These are phyloP conservation scores for Gortyna flavago DNA, from an alignment of 2,888 invertebrate genomes.

Conservation along the genomic window DNA sequence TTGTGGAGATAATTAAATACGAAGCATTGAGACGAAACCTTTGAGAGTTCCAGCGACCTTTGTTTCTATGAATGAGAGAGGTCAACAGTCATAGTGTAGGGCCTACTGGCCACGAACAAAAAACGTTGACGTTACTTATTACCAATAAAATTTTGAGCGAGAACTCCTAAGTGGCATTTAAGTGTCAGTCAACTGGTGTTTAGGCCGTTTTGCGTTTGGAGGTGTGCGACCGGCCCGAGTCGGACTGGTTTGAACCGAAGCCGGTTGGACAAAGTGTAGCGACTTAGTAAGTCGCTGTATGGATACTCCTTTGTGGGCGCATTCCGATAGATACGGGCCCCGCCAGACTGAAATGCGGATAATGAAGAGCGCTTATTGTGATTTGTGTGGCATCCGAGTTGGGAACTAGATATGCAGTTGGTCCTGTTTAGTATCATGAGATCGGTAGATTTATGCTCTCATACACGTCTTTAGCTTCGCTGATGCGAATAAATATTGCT, in stretches of 20 bases:
- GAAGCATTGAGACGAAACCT: conserved; percentile 45
- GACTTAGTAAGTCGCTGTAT: conserved; percentile 82
- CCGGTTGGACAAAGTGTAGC: conserved; percentile 88
- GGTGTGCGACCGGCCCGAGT: conserved; percentile 70
- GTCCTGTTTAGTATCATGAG: conserved; percentile 62
- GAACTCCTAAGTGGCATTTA: conserved; percentile 87
- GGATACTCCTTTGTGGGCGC: conserved; percentile 87
- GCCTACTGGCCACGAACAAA: conserved; percentile 71
- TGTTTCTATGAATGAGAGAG: conserved; percentile 70
- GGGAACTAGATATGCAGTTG: conserved; percentile 74
- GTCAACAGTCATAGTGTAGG: conserved; percentile 73
- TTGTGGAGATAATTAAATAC: conserved; percentile 61
- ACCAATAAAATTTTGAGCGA: conserved; percentile 87
- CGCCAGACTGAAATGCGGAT: conserved; percentile 85
- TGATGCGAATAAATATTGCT: conserved; percentile 71
- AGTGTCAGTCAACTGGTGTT: conserved; percentile 88
- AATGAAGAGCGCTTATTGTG: conserved; percentile 89
- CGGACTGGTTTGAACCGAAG: conserved; percentile 82
- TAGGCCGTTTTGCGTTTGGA: conserved; percentile 78
- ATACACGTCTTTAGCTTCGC: conserved; percentile 70
- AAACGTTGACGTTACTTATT: conserved; percentile 84
- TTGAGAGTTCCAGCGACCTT: conserved; percentile 49
- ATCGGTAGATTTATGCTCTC: conserved; percentile 69
- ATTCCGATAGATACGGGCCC: conserved; percentile 87
- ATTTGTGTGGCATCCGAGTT: conserved; percentile 85